Percentiles rank a stretch among this genome's conserved stretches.
Conservation (phyloP, 1,140 invertebrate species). For the Vanessa atalanta region DNA sequence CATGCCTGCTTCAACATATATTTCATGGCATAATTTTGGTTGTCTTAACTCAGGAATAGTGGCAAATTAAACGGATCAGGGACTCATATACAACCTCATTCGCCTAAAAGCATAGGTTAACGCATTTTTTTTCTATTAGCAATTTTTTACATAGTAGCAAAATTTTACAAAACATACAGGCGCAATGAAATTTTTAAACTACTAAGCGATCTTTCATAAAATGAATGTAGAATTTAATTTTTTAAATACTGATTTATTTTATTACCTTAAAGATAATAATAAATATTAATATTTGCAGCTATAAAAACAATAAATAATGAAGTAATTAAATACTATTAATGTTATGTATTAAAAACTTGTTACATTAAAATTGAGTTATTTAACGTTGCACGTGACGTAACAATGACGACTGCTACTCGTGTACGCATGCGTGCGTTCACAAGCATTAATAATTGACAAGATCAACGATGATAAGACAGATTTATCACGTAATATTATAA, state of each 20-base stretch:
- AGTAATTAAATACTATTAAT: constrained; percentile 2
- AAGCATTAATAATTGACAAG: constrained; percentile 9
- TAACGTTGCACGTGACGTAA: not conserved
- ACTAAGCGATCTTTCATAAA: no score
- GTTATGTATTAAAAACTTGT: not conserved
- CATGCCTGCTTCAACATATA: no score
- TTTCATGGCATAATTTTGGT: no score
- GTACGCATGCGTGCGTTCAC: not conserved
- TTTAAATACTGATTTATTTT: not conserved
- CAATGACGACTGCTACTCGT: not conserved
- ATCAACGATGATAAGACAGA: not conserved
- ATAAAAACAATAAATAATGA: constrained; percentile 1
- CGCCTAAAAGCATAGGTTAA: no score
- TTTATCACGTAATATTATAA: constrained; percentile 7
- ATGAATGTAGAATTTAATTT: no score
- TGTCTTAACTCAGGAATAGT: no score
- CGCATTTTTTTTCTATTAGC: not conserved
- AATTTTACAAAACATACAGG: not conserved
- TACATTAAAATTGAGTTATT: not conserved
- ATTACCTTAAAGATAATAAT: not conserved
- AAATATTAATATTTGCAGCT: no score
- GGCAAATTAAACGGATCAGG: no score
- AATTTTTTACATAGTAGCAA: not conserved
- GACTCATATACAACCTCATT: no score
- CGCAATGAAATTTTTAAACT: not conserved